phyloP scores from a whole-genome alignment of 2,797 vertebrate species.

The Argyrosomus regius region DNA sequence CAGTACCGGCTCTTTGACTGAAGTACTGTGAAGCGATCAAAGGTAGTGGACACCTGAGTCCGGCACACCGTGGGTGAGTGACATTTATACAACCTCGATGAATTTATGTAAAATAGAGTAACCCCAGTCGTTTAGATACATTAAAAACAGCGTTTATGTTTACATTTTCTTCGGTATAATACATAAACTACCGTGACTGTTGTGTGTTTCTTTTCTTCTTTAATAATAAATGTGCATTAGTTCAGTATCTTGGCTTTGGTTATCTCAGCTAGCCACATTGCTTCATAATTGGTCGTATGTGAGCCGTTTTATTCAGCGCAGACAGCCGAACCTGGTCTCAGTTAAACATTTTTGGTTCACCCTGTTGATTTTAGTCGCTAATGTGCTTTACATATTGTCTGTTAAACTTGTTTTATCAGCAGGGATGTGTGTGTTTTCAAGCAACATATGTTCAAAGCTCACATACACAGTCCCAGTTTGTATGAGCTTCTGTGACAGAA shows the following conservation, averaged over 20 bases:
- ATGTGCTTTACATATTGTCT: not conserved
- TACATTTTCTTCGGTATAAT: rapidly evolving
- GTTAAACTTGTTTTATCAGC: not conserved
- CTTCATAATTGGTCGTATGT: not conserved
- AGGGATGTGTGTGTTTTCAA: not conserved
- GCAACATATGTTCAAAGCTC: conserved; percentile 41
- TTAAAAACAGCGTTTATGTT: not conserved
- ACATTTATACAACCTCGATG: conserved; percentile 23
- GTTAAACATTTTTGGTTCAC: not conserved
- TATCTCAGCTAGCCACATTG: conserved; percentile 1
- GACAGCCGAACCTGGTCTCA: not conserved
- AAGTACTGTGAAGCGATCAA: conserved; percentile 14
- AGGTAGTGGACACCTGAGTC: conserved; percentile 59
- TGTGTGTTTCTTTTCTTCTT: not conserved
- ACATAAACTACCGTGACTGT: not conserved
- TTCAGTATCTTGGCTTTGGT: conserved; percentile 10
- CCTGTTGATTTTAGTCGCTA: not conserved
- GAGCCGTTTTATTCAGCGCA: not conserved
- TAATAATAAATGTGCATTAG: conserved; percentile 31
- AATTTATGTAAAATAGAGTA: not conserved
- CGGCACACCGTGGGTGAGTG: conserved; percentile 44
- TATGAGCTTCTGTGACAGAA: not conserved
- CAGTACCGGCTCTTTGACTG: not conserved
- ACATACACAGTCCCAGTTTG: not conserved
- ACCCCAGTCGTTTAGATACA: not conserved